These are phyloP conservation scores for Ashinkailepas kermadecensis DNA, from an alignment of 2,888 invertebrate genomes.

Conservation along the genomic window DNA sequence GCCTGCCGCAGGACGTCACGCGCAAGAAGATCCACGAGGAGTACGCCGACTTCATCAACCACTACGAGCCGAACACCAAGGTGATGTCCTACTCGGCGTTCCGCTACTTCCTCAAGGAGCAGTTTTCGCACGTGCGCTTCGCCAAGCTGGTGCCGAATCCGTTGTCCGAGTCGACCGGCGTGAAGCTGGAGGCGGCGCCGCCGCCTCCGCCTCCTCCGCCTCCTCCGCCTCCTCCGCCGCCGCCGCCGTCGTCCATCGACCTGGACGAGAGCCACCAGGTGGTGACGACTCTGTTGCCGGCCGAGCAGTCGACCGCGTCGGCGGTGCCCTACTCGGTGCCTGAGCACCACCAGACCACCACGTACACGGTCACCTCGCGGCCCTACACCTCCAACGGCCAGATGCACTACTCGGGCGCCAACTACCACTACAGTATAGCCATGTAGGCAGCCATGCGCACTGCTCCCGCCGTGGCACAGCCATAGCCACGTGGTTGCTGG, in stretches of 20 bases:
- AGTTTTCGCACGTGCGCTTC: conserved; percentile 66
- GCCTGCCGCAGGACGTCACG: conserved; percentile 51
- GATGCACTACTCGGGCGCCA: neutral
- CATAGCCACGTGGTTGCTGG: no score
- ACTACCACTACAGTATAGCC: conserved; percentile 17
- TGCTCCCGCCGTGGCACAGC: no score
- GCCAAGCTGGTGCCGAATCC: conserved; percentile 12
- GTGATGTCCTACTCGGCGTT: conserved; percentile 73
- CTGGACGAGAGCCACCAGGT: neutral
- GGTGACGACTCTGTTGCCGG: neutral
- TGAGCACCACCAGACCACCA: conserved; percentile 12
- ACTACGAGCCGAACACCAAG: conserved; percentile 59
- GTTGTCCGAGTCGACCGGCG: neutral
- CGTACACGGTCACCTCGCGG: conserved; percentile 11
- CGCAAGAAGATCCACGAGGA: conserved; percentile 65
- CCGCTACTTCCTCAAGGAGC: conserved; percentile 70
- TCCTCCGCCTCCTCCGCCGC: conserved; percentile 24
- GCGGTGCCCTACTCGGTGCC: neutral
- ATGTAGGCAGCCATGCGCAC: conserved; percentile 12
- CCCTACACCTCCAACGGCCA: conserved; percentile 9
- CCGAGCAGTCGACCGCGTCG: neutral
- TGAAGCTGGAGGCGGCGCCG: conserved; percentile 50
- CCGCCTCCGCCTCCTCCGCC: conserved; percentile 42
- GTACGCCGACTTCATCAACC: conserved; percentile 64
- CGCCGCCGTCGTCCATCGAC: neutral